phyloP scores from a whole-genome alignment of 2,888 invertebrate species.

The Xanthia togata region DNA sequence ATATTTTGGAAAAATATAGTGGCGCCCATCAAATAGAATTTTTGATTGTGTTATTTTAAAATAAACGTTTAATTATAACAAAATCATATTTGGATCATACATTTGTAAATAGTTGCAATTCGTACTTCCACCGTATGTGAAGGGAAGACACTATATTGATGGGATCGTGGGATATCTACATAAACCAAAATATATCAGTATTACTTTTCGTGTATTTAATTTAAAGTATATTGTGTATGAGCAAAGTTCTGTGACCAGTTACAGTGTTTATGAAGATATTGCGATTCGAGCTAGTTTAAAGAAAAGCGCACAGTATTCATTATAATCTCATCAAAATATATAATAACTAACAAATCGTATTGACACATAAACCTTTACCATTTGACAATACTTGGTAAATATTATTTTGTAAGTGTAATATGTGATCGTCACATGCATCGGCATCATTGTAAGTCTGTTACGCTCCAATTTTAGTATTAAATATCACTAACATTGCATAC shows the following conservation, averaged over 20 bases:
- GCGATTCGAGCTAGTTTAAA: conserved; percentile 82
- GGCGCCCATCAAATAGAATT: conserved; percentile 69
- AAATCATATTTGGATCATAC: conserved; percentile 74
- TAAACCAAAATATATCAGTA: conserved; percentile 80
- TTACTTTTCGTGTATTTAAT: conserved; percentile 72
- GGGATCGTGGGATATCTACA: conserved; percentile 82
- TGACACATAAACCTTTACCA: conserved; percentile 84
- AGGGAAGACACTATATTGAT: conserved; percentile 69
- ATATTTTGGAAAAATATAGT: conserved; percentile 61
- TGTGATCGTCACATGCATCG: conserved; percentile 84
- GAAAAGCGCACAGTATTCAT: conserved; percentile 87
- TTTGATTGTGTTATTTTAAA: conserved; percentile 57
- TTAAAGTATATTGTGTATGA: conserved; percentile 65
- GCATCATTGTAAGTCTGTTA: conserved; percentile 85
- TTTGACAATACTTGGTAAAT: conserved; percentile 90
- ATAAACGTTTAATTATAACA: conserved; percentile 69
- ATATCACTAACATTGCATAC: conserved; percentile 90
- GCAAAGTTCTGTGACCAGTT: conserved; percentile 59
- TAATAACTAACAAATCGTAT: conserved; percentile 71
- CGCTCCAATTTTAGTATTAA: conserved; percentile 89
- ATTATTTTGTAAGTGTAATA: conserved; percentile 87
- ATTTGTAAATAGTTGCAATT: conserved; percentile 81
- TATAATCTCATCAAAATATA: conserved; percentile 79
- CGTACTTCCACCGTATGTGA: conserved; percentile 74
- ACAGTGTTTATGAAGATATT: conserved; percentile 80